Base-by-base conservation (phyloP, 2,888 invertebrate genomes). In the Diaprepes abbreviatus region DNA sequence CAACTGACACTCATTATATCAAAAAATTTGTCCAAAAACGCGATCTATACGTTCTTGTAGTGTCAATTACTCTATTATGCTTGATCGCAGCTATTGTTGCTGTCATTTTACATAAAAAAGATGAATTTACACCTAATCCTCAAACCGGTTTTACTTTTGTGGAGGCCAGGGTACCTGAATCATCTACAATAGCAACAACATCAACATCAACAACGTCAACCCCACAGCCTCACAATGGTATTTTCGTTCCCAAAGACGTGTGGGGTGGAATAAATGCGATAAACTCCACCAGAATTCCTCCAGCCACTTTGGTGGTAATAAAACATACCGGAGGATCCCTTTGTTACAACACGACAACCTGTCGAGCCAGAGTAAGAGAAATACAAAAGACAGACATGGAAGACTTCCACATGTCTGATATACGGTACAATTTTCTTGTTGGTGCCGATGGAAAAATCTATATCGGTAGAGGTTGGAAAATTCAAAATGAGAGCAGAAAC, bases 401-500 rank as follows among this genome's bases (percentile, higher is more conserved):
- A 3, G 14, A 2, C 1, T 19, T 38, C 0, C 64, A 66, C 1
- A 79, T 84, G 58, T 82, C 85, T 1, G 88, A 88, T 76, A 85
- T 88, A 64, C 83, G 81, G 7, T 84, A 83, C 73, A 84, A 82
- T 73, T 87, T 86, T 70, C 74, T 88, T 74, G 84, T 69, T 87
- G 94, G 93, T 0, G 93, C 93, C 3, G 93, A 93, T 78, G 93
- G 93, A 0, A 91, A 89, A 0, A 93, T 89, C 0, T 93, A 93
- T 80, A 88, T 87, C 73, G 93, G 92, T 0, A 88, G 93, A 3
- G 75, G 73, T 3, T 74, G 72, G 71, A 65, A 73, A 16, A 64
- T 68, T 0, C 60, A 66, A 91, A 68, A 71, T 0, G 48, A 64
- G 1, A 24, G 19, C 3, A 10, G 16, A 1, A 9, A 17, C 0